A percentile compares a stretch with the other conserved stretches of the same genome.
phyloP scores from a whole-genome alignment of 1,140 invertebrate species.

The Drosophila baimaii region DNA sequence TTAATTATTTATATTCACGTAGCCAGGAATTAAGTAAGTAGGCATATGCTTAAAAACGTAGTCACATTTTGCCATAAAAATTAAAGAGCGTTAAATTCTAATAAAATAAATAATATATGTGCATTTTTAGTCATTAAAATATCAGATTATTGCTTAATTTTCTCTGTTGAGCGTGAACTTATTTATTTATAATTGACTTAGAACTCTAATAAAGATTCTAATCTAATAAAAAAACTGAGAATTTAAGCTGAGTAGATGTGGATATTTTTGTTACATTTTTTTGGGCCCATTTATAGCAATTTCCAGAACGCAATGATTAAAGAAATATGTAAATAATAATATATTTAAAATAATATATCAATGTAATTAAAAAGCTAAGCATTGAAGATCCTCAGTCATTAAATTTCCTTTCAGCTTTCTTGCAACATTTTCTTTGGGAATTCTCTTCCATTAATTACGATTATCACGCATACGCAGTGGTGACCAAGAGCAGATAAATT shows the following conservation, averaged over 20 bases:
- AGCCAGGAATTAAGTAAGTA: not conserved
- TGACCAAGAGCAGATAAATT: slow-evolving; percentile 38
- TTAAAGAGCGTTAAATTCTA: not conserved
- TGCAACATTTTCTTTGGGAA: not conserved
- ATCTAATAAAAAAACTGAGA: not conserved
- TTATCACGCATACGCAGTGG: slow-evolving; percentile 54
- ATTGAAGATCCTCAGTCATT: too few relatives aligned
- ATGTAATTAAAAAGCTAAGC: too few relatives aligned
- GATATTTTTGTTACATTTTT: not conserved
- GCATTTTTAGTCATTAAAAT: not conserved
- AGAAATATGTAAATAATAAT: too few relatives aligned
- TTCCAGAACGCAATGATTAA: too few relatives aligned
- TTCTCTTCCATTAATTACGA: slow-evolving; percentile 32
- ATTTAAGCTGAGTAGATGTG: not conserved
- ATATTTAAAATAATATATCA: too few relatives aligned
- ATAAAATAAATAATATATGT: not conserved
- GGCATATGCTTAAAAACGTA: not conserved
- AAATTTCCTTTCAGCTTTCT: not conserved
- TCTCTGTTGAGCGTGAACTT: too few relatives aligned
- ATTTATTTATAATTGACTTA: too few relatives aligned
- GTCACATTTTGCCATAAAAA: not conserved
- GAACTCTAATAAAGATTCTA: not conserved
- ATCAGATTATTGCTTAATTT: not conserved
- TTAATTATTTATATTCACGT: not conserved
- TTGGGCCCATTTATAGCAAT: not conserved